These are phyloP conservation scores for Listrodromus nycthemerus DNA, from an alignment of 2,888 invertebrate genomes.

Conservation along the genomic window DNA sequence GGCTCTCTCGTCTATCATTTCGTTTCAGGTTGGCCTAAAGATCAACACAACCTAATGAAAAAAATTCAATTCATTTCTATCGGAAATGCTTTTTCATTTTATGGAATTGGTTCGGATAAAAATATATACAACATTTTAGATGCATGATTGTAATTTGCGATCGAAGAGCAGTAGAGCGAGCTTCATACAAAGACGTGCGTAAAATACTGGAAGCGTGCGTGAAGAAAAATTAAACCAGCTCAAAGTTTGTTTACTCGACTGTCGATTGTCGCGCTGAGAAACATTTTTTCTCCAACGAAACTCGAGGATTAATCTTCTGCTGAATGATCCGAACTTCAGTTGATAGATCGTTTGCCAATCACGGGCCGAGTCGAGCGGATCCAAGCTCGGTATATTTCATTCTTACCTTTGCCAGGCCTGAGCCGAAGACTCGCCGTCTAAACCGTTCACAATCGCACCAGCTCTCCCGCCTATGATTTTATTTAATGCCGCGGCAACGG, in stretches of 20 bases:
- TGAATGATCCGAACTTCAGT: neutral
- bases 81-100: no score
- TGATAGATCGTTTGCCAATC: neutral
- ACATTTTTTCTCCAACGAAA: slow-evolving; percentile 49
- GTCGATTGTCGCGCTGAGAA: slow-evolving; percentile 58
- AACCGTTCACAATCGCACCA: slow-evolving; percentile 20
- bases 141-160: no score
- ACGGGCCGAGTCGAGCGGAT: neutral
- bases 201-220: no score
- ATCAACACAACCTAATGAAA: no score
- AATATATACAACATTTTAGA: no score
- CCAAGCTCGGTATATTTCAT: neutral
- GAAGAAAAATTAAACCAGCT: no score
- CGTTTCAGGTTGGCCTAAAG: slow-evolving; percentile 44
- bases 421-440: neutral
- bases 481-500: slow-evolving; percentile 64
- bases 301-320: neutral
- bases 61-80: no score
- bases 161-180: no score
- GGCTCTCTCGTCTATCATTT: slow-evolving; percentile 54
- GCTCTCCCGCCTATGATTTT: slow-evolving; percentile 54
- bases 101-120: no score
- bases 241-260: no score
- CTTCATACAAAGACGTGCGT: no score
- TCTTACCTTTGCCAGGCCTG: neutral